Conservation (phyloP, 1,140 invertebrate species). For the Trissolcus basalis region DNA sequence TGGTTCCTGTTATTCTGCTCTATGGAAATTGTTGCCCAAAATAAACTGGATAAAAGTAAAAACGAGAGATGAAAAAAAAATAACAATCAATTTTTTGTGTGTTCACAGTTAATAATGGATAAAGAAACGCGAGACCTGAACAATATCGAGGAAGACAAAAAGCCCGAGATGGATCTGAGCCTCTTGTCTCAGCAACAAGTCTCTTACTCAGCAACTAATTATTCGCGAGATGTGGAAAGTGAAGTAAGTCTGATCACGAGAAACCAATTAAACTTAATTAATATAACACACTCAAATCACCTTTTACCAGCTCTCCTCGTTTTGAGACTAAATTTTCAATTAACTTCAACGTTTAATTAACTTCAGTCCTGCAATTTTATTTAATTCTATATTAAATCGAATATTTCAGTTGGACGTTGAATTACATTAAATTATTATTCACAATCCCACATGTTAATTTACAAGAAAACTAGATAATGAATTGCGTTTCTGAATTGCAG, state of each 20-base stretch:
- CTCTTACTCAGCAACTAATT: slow-evolving; percentile 60
- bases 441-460: background rate
- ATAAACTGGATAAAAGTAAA: no score
- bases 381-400: no score
- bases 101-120: slow-evolving; percentile 68
- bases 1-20: no score
- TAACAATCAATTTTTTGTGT: slow-evolving; percentile 7
- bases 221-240: slow-evolving; percentile 61
- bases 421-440: no score
- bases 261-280: no score
- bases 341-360: no score
- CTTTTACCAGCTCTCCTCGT: background rate
- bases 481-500: slow-evolving; percentile 51
- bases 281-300: no score
- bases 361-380: no score
- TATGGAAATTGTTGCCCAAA: no score
- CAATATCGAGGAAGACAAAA: slow-evolving; percentile 66
- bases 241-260: slow-evolving; percentile 57
- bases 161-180: slow-evolving; percentile 68
- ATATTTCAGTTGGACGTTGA: no score
- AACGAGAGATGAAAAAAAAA: no score
- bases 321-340: no score
- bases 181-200: slow-evolving; percentile 58
- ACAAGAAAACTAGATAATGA: slow-evolving; percentile 4
- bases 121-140: slow-evolving; percentile 66